A percentile compares a stretch with the other conserved stretches of the same genome.
phyloP scores from a whole-genome alignment of 2,113 vertebrate species.

The Tachysurus fulvidraco region DNA sequence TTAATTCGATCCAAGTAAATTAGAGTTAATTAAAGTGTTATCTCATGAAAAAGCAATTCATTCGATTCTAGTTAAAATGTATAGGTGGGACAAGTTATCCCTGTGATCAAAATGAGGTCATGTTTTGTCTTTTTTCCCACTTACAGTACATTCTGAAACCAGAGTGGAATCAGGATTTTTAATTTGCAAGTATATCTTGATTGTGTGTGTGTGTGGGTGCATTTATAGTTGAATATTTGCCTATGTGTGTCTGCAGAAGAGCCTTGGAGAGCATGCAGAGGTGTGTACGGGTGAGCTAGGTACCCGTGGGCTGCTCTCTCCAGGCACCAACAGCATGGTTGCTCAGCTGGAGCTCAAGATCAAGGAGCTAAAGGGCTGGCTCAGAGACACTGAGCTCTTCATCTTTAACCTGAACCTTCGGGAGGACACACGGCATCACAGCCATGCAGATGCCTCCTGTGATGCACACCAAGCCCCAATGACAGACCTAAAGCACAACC shows the following conservation, averaged over 20 bases:
- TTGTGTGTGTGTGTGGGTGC: neutral
- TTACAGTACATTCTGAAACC: neutral
- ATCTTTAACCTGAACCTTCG: conserved; percentile 96
- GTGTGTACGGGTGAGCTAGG: conserved; percentile 70
- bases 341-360: conserved; percentile 92
- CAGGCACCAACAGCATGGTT: conserved; percentile 87
- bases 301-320: conserved; percentile 83
- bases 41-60: conserved; percentile 23
- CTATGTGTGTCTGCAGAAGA: conserved; percentile 72
- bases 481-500: conserved; percentile 53
- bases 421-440: conserved; percentile 73
- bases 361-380: conserved; percentile 96
- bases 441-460: conserved; percentile 48
- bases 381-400: conserved; percentile 95
- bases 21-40: conserved; percentile 37
- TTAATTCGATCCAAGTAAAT: conserved; percentile 40
- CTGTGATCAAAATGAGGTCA: conserved; percentile 2
- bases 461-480: conserved; percentile 2
- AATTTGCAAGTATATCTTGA: neutral
- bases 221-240: neutral
- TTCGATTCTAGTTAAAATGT: conserved; percentile 37
- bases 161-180: neutral
- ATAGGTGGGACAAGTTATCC: conserved; percentile 34
- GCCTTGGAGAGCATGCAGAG: conserved; percentile 80
- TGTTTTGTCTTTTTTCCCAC: neutral